Evolutionary conservation across 2,888 invertebrate genomes (phyloP).

Genomic region (Anthophora plumipes): DNA sequence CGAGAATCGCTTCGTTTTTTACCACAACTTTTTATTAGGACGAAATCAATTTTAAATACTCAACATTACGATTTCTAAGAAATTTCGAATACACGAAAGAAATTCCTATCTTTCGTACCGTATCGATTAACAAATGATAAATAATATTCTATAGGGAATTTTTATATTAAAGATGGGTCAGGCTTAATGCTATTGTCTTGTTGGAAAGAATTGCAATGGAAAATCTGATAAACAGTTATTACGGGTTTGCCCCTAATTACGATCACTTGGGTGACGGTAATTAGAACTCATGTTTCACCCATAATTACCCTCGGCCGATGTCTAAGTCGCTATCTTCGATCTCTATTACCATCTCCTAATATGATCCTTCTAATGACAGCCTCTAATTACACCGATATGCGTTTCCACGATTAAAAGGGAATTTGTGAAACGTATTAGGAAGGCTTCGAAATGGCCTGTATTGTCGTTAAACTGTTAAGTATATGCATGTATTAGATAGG

Average conservation of each 20-base stretch:
- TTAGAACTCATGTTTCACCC: slow-evolving; percentile 5
- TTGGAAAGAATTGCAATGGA: neutral
- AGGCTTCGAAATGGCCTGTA: too few species aligned
- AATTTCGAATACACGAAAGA: too few species aligned
- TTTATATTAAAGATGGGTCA: too few species aligned
- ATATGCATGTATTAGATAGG: neutral
- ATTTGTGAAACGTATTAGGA: neutral
- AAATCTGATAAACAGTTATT: neutral
- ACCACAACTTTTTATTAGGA: too few species aligned
- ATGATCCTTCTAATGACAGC: slow-evolving; percentile 16
- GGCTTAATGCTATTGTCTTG: neutral
- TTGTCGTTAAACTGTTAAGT: neutral
- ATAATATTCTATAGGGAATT: too few species aligned
- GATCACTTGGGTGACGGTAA: neutral
- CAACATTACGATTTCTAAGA: too few species aligned
- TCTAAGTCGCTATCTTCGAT: neutral
- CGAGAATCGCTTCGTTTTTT: too few species aligned
- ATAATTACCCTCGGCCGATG: neutral
- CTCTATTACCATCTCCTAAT: slow-evolving; percentile 1
- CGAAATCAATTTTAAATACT: too few species aligned
- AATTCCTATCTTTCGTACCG: too few species aligned
- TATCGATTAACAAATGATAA: too few species aligned
- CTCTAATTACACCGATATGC: slow-evolving; percentile 21
- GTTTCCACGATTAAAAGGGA: neutral
- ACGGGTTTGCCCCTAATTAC: neutral